These are phyloP conservation scores for Manacus vitellinus DNA, from an alignment of 2,113 vertebrate species.

Conservation along the genomic window DNA sequence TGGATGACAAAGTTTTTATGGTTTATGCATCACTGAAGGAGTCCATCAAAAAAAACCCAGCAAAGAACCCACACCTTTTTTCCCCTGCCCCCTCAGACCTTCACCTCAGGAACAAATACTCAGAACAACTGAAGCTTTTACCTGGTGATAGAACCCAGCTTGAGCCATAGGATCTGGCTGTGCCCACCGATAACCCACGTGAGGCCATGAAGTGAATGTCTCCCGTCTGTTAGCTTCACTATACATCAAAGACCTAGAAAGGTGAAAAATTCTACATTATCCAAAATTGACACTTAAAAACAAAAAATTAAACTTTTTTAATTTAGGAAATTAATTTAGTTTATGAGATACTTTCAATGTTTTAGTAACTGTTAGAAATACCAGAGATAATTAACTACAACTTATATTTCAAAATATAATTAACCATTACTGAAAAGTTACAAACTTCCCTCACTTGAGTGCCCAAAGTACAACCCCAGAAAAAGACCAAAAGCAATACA, in stretches of 20 bases:
- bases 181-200: slow-evolving; percentile 97
- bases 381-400: not conserved
- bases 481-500: not conserved
- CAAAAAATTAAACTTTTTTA: not conserved
- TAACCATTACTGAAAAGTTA: not conserved
- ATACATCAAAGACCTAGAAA: slow-evolving; percentile 94
- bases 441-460: not conserved
- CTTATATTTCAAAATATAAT: not conserved
- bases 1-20: not conserved
- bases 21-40: not conserved
- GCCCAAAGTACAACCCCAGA: not conserved
- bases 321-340: not conserved
- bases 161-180: slow-evolving; percentile 99
- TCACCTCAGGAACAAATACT: not conserved
- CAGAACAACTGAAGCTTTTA: slow-evolving; percentile 51
- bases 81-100: not conserved
- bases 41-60: not conserved
- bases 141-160: slow-evolving; percentile 99
- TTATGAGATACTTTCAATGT: not conserved
- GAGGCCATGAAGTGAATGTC: slow-evolving; percentile 98
- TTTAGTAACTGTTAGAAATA: not conserved
- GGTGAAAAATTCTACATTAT: not conserved
- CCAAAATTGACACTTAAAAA: not conserved
- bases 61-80: not conserved
- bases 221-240: slow-evolving; percentile 98